phyloP scores from a whole-genome alignment of 2,113 vertebrate species.

The Myotis brandtii region DNA sequence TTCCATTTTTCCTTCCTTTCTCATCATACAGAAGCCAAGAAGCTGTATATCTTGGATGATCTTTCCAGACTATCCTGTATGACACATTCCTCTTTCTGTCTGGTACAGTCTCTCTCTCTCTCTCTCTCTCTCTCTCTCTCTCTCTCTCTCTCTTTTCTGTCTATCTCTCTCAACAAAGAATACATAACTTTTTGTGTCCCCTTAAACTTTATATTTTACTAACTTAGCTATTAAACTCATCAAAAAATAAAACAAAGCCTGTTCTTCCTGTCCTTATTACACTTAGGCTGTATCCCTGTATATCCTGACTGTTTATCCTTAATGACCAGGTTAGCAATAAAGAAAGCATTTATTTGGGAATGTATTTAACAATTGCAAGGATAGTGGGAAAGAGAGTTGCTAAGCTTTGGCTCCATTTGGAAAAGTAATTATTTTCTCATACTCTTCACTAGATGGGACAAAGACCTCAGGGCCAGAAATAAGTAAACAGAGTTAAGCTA shows the following conservation, averaged over 20 bases:
- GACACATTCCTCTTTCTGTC: conserved; percentile 57
- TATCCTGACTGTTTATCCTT: conserved; percentile 14
- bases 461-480: conserved; percentile 37
- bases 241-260: conserved; percentile 7
- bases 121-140: no score
- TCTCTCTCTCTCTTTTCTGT: no score
- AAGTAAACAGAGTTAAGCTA: conserved; percentile 40
- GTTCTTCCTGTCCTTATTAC: neutral
- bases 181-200: neutral
- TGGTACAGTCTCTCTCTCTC: neutral
- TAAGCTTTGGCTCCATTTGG: conserved; percentile 10
- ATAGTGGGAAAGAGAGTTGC: neutral
- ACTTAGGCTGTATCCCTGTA: neutral
- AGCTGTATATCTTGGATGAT: conserved; percentile 51
- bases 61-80: conserved; percentile 59
- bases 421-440: conserved; percentile 32
- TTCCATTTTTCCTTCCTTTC: conserved; percentile 58
- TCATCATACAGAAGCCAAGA: conserved; percentile 51
- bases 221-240: conserved; percentile 26
- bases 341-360: neutral
- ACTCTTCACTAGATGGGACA: conserved; percentile 16
- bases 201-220: conserved; percentile 5
- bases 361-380: neutral
- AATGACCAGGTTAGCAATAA: neutral
- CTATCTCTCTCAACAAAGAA: neutral